phyloP scores from a whole-genome alignment of 2,113 vertebrate species.

The Sterrhoptilus dennistouni region DNA sequence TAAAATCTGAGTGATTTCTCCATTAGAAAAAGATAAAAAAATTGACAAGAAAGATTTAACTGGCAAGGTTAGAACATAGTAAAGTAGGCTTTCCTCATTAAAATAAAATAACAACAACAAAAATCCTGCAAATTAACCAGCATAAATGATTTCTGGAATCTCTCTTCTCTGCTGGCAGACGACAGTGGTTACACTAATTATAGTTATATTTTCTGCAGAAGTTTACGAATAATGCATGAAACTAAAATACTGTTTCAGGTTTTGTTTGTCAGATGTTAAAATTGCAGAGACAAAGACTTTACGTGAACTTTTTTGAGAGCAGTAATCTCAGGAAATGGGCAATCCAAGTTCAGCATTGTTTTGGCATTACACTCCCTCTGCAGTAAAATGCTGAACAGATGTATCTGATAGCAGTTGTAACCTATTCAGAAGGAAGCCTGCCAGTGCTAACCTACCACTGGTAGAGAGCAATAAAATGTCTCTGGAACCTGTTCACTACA shows the following conservation, averaged over 20 bases:
- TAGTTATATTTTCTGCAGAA: conserved; percentile 12
- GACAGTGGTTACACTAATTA: conserved; percentile 36
- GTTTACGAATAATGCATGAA: conserved; percentile 33
- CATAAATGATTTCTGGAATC: conserved; percentile 24
- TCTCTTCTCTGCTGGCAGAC: conserved; percentile 12
- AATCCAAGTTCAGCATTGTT: conserved; percentile 34
- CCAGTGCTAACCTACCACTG: conserved; percentile 37
- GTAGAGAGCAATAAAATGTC: conserved; percentile 39
- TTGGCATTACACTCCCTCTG: conserved; percentile 11
- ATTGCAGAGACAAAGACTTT: conserved; percentile 8
- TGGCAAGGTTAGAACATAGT: not conserved
- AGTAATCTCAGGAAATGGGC: conserved; percentile 50
- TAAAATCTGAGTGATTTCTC: not conserved
- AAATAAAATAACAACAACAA: not conserved
- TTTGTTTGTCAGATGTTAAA: conserved; percentile 39
- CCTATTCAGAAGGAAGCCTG: conserved; percentile 27
- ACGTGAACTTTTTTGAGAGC: conserved; percentile 28
- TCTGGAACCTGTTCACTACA: conserved; percentile 55
- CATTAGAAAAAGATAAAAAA: not conserved
- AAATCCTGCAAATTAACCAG: not conserved
- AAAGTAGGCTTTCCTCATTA: not conserved
- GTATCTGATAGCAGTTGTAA: conserved; percentile 54
- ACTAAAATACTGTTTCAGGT: conserved; percentile 14
- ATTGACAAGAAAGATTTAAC: not conserved
- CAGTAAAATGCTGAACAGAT: conserved; percentile 60